Conservation (phyloP, 2,797 vertebrate genomes). For the Trichosurus vulpecula region DNA sequence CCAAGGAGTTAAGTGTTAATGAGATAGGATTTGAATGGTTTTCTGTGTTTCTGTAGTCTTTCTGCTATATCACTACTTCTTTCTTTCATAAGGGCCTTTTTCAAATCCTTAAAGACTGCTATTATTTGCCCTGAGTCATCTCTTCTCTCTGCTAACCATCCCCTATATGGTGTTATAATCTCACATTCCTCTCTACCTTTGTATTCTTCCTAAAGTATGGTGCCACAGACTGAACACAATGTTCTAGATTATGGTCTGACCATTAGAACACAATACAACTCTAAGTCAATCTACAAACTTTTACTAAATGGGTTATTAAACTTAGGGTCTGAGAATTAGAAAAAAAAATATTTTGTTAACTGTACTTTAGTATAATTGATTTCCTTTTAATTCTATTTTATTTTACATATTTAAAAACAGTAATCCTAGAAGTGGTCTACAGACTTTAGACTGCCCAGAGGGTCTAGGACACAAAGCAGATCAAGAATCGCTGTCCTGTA, state of each 20-base stretch:
- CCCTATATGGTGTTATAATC: neutral
- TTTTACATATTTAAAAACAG: neutral
- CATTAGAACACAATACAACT: neutral
- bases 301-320: neutral
- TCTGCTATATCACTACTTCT: neutral
- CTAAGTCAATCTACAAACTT: neutral
- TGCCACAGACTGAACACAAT: neutral
- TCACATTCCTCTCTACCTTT: neutral
- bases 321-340: neutral
- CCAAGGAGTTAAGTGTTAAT: neutral
- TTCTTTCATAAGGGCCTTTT: neutral
- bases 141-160: neutral
- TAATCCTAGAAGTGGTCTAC: neutral
- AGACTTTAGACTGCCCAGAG: neutral
- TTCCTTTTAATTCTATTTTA: neutral
- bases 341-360: neutral
- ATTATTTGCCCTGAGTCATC: neutral
- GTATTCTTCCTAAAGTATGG: neutral
- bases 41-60: neutral
- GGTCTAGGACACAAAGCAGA: neutral
- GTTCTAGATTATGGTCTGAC: neutral
- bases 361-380: neutral
- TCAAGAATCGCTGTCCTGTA: neutral
- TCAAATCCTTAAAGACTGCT: neutral
- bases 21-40: neutral